A percentile compares a stretch with the other conserved stretches of the same genome.
phyloP scores from a whole-genome alignment of 2,888 invertebrate species.

The Leptopilina drosophilae region DNA sequence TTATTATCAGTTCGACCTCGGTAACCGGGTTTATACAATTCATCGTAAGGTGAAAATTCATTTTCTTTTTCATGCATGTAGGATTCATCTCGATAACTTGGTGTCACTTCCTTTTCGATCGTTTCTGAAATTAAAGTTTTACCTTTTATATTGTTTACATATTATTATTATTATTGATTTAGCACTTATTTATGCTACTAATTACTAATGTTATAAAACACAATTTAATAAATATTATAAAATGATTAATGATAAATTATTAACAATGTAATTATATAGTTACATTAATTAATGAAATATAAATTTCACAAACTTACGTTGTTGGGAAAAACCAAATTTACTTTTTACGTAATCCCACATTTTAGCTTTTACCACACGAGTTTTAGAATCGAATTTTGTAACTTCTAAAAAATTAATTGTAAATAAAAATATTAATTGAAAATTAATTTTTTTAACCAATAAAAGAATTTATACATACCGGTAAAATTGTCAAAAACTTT shows the following conservation, averaged over 20 bases:
- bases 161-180: too few relatives aligned
- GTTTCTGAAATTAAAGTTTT: background rate
- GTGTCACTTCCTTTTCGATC: background rate
- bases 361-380: constrained; percentile 41
- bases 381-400: background rate
- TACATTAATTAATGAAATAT: too few relatives aligned
- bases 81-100: constrained; percentile 25
- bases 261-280: too few relatives aligned
- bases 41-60: constrained; percentile 33
- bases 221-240: too few relatives aligned
- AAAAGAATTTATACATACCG: background rate
- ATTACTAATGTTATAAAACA: too few relatives aligned
- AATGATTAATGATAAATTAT: too few relatives aligned
- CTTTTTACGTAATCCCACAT: constrained; percentile 51
- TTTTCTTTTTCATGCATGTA: constrained; percentile 7
- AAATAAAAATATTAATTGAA: background rate
- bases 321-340: constrained; percentile 50
- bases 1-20: constrained; percentile 54
- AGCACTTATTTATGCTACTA: too few relatives aligned
- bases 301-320: constrained; percentile 35
- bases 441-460: background rate
- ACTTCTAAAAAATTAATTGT: background rate
- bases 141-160: too few relatives aligned
- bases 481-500: background rate
- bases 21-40: constrained; percentile 53